A percentile compares a stretch with the other conserved stretches of the same genome.
Evolutionary conservation across 2,888 invertebrate species (phyloP).

Genomic region (Microctonus brassicae): DNA sequence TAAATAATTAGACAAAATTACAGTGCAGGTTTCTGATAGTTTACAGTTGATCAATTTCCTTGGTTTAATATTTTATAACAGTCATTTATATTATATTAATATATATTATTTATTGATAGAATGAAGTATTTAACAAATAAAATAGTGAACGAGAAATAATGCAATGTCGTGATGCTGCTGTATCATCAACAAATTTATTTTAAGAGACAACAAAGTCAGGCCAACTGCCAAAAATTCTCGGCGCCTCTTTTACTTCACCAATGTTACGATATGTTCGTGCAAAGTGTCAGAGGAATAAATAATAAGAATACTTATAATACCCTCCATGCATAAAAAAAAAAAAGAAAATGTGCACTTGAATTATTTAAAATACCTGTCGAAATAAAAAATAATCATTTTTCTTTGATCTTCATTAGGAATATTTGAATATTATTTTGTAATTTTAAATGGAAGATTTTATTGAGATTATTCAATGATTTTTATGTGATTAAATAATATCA

Average conservation of each 20-base stretch:
- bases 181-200: conserved; percentile 49
- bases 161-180: conserved; percentile 26
- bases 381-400: too few relatives aligned
- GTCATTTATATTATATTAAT: not conserved
- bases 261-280: not conserved
- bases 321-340: not conserved
- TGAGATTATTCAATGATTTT: too few relatives aligned
- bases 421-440: too few relatives aligned
- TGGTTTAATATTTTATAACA: not conserved
- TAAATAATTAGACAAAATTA: not conserved
- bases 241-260: conserved; percentile 15
- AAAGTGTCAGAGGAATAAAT: too few relatives aligned
- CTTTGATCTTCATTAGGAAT: too few relatives aligned
- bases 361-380: too few relatives aligned
- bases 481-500: too few relatives aligned
- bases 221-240: conserved; percentile 45
- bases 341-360: too few relatives aligned
- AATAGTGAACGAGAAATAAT: not conserved
- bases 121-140: not conserved
- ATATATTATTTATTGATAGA: too few relatives aligned
- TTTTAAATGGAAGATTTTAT: too few relatives aligned
- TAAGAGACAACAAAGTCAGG: conserved; percentile 42
- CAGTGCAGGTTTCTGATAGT: not conserved
- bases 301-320: too few relatives aligned
- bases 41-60: not conserved